phyloP scores from a whole-genome alignment of 2,113 vertebrate species.

The Sorex fumeus region DNA sequence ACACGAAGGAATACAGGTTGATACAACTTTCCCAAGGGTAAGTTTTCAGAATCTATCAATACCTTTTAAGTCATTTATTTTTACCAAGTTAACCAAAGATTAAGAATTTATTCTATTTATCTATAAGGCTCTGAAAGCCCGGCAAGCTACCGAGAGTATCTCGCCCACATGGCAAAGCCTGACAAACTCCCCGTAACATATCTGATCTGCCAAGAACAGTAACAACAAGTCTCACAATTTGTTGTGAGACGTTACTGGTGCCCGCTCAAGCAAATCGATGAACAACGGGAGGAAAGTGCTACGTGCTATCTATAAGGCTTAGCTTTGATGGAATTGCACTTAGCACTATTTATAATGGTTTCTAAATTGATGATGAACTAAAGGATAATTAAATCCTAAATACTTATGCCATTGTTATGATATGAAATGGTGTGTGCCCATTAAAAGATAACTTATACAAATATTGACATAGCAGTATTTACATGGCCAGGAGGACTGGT shows the following conservation, averaged over 20 bases:
- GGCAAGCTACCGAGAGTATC: no score
- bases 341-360: background rate
- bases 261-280: no score
- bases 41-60: background rate
- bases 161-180: no score
- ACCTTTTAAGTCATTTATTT: slow-evolving; percentile 14
- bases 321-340: background rate
- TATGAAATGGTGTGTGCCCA: background rate
- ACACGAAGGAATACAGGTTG: background rate
- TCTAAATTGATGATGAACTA: background rate
- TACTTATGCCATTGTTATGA: background rate
- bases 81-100: slow-evolving; percentile 30
- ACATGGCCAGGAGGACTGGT: no score
- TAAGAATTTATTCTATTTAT: slow-evolving; percentile 28
- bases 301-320: background rate
- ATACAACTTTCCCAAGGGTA: slow-evolving; percentile 15
- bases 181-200: no score
- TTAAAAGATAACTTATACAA: background rate
- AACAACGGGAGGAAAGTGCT: no score
- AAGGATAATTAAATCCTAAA: background rate
- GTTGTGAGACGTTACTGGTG: no score
- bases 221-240: no score
- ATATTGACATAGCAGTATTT: no score
- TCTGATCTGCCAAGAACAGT: no score
- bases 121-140: background rate